Evolutionary conservation across 2,113 vertebrate genomes (phyloP), one percentile per base, ranked within the genome.

Genomic region (Lipotes vexillifer): DNA sequence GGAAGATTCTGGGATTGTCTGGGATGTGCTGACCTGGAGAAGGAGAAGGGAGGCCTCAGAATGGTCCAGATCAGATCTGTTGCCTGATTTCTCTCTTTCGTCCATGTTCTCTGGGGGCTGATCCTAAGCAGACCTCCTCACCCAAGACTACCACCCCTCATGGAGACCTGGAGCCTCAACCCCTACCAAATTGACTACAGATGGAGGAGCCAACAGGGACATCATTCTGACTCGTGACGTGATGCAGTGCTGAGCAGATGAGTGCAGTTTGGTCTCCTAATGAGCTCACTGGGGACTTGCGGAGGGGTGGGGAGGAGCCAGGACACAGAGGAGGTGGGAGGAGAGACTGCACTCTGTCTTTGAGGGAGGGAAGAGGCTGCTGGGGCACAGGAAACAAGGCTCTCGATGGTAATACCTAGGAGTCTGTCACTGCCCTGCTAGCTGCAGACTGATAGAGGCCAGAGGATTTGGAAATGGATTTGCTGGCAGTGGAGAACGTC

Each of bases 351-450:
- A 2, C 31, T 25, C 33, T 52, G 27, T 66, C 38, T 9, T 5
- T 0, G 5, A 18, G 25, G 61, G n/a, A 6, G 55, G 41, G 36
- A 15, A 1, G 36, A 57, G 13, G 6, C 23, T 11, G 25, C 8
- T 1, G 1, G 75, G 0, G 2, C 11, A 13, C 8, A 0, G 10
- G 44, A 31, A 6, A 36, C 20, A 15, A 14, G 31, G 38, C 4
- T 25, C n/a, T 44, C 7, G 1, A 0, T 6, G 44, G 33, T 46
- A 15, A 29, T 3, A 1, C n/a, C 72, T 31, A 27, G 52, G 25
- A 4, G 46, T 41, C 20, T 13, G 18, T 38, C 61, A 3, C 17
- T 11, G 9, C 27, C 29, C 69, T 20, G 46, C 63, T n/a, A 5
- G 14, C 63, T 55, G 1, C 41, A 46, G 33, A 21, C 9, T 7